phyloP scores from a whole-genome alignment of 2,797 vertebrate genomes.

The Dendrocincla tyrannina region DNA sequence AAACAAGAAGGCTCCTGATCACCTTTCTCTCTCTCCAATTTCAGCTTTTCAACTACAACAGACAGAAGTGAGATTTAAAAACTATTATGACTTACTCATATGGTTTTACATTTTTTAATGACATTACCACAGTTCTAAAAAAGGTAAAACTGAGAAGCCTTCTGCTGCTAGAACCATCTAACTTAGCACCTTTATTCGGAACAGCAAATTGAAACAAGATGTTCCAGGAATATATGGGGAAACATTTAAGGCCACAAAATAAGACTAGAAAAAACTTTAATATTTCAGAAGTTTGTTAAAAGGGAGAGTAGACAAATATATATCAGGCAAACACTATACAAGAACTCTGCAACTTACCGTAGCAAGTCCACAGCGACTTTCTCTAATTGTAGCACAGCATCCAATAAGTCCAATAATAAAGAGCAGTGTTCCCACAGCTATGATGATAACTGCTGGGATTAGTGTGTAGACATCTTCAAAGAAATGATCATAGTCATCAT shows the following conservation, averaged over 20 bases:
- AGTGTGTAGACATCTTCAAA: slow-evolving; percentile 96
- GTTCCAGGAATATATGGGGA: not conserved
- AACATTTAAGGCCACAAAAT: not conserved
- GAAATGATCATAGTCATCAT: slow-evolving; percentile 97
- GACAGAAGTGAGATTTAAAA: not conserved
- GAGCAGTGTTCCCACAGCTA: slow-evolving; percentile 91
- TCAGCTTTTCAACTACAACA: not conserved
- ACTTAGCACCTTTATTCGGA: not conserved
- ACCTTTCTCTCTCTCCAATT: not conserved
- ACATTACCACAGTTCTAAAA: not conserved
- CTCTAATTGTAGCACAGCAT: slow-evolving; percentile 95
- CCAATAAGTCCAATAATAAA: slow-evolving; percentile 96
- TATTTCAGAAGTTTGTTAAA: not conserved
- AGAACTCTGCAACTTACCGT: slow-evolving; percentile 80
- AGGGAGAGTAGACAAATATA: not conserved
- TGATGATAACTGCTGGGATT: slow-evolving; percentile 92
- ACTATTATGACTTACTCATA: not conserved
- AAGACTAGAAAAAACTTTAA: not conserved
- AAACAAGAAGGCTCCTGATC: not conserved
- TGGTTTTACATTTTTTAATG: not conserved
- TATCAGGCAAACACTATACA: accelerated
- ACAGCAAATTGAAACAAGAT: not conserved
- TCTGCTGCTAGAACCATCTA: not conserved
- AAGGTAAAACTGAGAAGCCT: not conserved
- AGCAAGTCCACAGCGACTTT: slow-evolving; percentile 93